phyloP scores from a whole-genome alignment of 2,113 vertebrate species.

The Camelus dromedarius region DNA sequence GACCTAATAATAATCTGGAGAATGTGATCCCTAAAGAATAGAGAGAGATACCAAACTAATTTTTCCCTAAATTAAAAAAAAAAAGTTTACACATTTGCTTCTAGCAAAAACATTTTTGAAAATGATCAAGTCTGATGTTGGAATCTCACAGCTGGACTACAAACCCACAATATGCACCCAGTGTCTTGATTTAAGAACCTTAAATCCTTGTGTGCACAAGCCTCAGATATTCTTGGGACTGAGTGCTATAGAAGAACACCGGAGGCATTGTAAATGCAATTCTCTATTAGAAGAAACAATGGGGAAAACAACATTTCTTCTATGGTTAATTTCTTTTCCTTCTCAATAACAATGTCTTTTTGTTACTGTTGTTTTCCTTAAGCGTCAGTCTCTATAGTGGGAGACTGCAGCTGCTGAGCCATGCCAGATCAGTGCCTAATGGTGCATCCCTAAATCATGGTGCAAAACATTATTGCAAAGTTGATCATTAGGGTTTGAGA shows the following conservation, averaged over 20 bases:
- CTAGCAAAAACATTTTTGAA: background rate
- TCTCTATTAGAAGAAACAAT: background rate
- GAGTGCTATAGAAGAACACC: background rate
- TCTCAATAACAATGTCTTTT: slow-evolving; percentile 19
- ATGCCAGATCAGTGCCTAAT: slow-evolving; percentile 60
- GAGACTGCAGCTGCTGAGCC: background rate
- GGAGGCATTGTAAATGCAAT: background rate
- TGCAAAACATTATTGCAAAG: slow-evolving; percentile 35
- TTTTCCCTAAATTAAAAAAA: background rate
- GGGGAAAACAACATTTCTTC: background rate
- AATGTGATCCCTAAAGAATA: background rate
- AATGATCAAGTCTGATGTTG: background rate
- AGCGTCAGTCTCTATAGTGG: slow-evolving; percentile 29
- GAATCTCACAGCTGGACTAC: background rate
- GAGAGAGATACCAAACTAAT: background rate
- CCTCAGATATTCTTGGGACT: background rate
- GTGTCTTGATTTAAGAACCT: background rate
- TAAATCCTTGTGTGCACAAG: background rate
- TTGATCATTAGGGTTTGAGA: slow-evolving; percentile 48
- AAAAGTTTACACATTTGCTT: slow-evolving; percentile 7
- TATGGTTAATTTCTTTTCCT: background rate
- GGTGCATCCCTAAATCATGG: slow-evolving; percentile 28
- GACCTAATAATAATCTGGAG: background rate
- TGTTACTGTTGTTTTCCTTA: slow-evolving; percentile 37
- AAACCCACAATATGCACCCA: background rate